These are phyloP conservation scores for Sebastes flavidus DNA, from an alignment of 2,797 vertebrate species.

Conservation along the genomic window DNA sequence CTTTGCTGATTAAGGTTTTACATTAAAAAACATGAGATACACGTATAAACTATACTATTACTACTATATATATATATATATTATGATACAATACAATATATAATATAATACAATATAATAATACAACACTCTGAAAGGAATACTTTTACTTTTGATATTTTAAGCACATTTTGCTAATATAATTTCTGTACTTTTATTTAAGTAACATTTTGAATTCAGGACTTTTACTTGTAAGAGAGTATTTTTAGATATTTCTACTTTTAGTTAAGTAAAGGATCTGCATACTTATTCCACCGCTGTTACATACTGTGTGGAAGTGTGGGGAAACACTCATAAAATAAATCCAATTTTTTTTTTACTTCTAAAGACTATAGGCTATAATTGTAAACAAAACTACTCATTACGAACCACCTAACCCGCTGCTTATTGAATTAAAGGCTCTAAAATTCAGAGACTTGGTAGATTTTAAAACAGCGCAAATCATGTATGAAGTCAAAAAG, in stretches of 20 bases:
- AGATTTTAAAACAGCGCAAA: background rate
- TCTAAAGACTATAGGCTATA: background rate
- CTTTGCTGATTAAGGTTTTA: background rate
- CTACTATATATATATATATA: too few relatives aligned
- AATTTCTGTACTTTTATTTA: background rate
- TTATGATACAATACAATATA: too few relatives aligned
- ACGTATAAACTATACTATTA: too few relatives aligned
- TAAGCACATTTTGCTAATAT: background rate
- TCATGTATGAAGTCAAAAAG: background rate
- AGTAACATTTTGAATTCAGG: background rate
- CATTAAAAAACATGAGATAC: background rate
- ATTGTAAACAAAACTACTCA: background rate
- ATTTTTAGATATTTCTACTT: background rate
- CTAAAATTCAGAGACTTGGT: background rate
- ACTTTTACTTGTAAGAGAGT: background rate
- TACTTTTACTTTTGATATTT: background rate
- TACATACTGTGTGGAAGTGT: background rate
- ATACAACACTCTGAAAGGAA: too few relatives aligned
- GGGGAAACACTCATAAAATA: background rate
- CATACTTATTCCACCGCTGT: background rate
- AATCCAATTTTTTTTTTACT: background rate
- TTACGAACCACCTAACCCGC: background rate
- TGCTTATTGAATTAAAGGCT: background rate
- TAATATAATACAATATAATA: too few relatives aligned
- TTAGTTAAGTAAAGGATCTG: background rate